Evolutionary conservation across 2,888 invertebrate genomes (phyloP), one percentile per base, ranked within the genome.

Genomic region (Epistrophe grossulariae): DNA sequence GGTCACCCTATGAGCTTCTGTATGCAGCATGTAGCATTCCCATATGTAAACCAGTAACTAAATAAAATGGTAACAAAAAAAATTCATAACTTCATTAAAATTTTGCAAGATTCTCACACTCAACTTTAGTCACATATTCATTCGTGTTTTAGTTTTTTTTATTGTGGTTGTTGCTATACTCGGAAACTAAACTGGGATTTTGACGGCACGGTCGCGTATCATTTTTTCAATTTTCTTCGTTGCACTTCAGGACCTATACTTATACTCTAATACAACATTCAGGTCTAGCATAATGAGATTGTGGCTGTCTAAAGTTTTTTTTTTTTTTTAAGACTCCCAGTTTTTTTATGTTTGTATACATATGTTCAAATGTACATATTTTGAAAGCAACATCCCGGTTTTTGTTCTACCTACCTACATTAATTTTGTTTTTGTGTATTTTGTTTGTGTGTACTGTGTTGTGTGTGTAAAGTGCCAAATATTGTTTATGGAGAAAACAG

Each of bases 71-170:
- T 35, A 71, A 45, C 45, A 5, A 55, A 10, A 35, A 24, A 10
- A 35, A 24, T 66, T 50, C 19, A 38, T 11, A 60, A n/a, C n/a
- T 85, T 85, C 81, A 85, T 85, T 85, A 85, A 85, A 85, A 85
- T 85, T 81, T 79, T 70, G 57, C 24, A 35, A 66, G 52, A 60
- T 60, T 68, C 66, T 66, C 45, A 45, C 64, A 55, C 74, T 76
- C 59, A 81, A 40, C 28, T 80, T n/a, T 60, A 72, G 81, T 77
- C 77, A 60, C 57, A 59, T 40, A 84, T 45, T 28, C 72, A 66
- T 77, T 81, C 80, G 68, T 81, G 77, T 84, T 85, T 62, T 13
- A 77, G 60, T 73, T 73, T 73, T 81, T 55, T 66, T 73, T 6
- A 43, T 79, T 66, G 2, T 19, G n/a, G 11, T 28, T 62, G 10